Evolutionary conservation across 2,113 vertebrate species (phyloP), one percentile per base, ranked within the genome.

Genomic region (Pelodiscus sinensis): DNA sequence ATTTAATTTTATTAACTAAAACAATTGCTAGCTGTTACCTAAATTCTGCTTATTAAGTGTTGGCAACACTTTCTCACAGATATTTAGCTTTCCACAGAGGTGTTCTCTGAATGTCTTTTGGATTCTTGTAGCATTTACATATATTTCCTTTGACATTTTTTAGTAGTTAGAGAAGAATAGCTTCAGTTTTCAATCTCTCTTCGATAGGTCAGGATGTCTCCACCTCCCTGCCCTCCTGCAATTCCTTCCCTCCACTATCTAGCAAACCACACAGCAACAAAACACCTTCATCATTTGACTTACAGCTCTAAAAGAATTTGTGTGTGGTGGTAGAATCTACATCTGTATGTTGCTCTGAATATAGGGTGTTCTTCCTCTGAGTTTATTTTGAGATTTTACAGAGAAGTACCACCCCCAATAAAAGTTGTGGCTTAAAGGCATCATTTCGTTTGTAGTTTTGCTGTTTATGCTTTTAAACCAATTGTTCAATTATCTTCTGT

Each of bases 391-490:
- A 38, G 35, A 24, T 75, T 22, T 7, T 38, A 44, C 11, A 44
- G 11, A 21, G 16, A 68, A 31, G 31, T 15, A 4, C 55, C 12
- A 1, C 6, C 35, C 44, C 54, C 19, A 11, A 8, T 75, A 24
- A 68, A 68, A 68, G 62, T 9, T 73, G 71, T 75, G n/a, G 18
- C 71, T 16, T 5, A 8, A 71, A 16, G 68, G 16, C 3, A 1
- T 3, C 22, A 54, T 85, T n/a, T 55, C 29, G 1, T 24, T 22
- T 24, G 31, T 15, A 56, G 16, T 68, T n/a, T 71, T 35, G 85
- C 80, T 87, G 73, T 55, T 60, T 81, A 54, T 84, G 68, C 77
- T 89, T 94, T 90, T 90, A 93, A 95, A 79, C 65, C 52, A 9
- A 1, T 21, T 54, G 11, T 35, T 83, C 85, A 65, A n/a, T 80